These are phyloP conservation scores for Oryzias celebensis DNA, from an alignment of 2,113 vertebrate genomes.

Conservation along the genomic window DNA sequence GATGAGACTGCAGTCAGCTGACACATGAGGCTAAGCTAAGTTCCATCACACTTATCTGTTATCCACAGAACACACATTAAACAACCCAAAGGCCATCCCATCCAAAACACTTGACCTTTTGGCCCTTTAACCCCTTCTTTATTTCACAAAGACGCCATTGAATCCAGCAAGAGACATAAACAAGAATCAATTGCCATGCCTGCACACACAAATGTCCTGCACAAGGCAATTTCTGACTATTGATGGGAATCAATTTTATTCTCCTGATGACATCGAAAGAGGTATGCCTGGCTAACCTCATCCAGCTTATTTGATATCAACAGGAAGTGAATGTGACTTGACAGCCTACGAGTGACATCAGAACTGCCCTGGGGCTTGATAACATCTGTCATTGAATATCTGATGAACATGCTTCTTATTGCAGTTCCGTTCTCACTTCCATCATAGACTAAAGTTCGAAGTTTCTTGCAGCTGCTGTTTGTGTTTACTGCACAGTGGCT, in stretches of 20 bases:
- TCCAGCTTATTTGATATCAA: conserved; percentile 68
- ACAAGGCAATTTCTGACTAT: conserved; percentile 50
- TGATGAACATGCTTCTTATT: conserved; percentile 36
- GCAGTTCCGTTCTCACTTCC: conserved; percentile 38
- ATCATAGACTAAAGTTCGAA: conserved; percentile 33
- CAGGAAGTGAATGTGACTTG: conserved; percentile 75
- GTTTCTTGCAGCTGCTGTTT: conserved; percentile 55
- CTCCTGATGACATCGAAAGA: conserved; percentile 59
- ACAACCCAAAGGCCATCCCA: conserved; percentile 39
- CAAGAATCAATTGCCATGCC: conserved; percentile 50
- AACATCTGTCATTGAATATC: conserved; percentile 42
- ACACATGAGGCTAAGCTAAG: conserved; percentile 15
- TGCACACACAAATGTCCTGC: conserved; percentile 55
- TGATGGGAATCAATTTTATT: conserved; percentile 69
- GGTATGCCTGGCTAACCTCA: conserved; percentile 60
- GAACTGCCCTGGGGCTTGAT: conserved; percentile 44
- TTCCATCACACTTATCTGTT: conserved; percentile 11
- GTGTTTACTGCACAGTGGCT: conserved; percentile 58
- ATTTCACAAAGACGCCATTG: conserved; percentile 43
- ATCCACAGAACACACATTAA: conserved; percentile 5
- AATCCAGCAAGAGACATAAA: conserved; percentile 35
- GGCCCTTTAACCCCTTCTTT: conserved; percentile 27
- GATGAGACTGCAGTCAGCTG: conserved; percentile 16
- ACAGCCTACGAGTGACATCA: conserved; percentile 67
- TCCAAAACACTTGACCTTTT: conserved; percentile 52